Evolutionary conservation across 2,888 invertebrate genomes (phyloP), one percentile per base, ranked within the genome.

Genomic region (Epirrhoe tristata): DNA sequence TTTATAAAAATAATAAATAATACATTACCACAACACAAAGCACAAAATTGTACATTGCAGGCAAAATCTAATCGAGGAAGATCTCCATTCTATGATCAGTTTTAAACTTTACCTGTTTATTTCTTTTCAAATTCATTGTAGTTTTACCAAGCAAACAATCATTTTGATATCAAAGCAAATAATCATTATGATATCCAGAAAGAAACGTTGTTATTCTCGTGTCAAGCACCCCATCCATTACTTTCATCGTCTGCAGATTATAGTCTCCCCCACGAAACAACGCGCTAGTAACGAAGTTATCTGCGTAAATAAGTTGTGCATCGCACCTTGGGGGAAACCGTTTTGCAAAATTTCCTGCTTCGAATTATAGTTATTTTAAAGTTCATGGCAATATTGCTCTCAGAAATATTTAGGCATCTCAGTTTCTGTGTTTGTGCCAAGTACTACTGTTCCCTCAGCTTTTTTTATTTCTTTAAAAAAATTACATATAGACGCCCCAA

Each of bases 191-290:
- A 10, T 39, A 46, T 46, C 46, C 6, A 14, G 39, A 5, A 39
- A 2, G 14, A 46, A 46, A 46, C 46, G 6, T 14, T 10, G 14
- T n/a, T 24, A 24, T 24, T 24, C 48, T 48, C n/a, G 43, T n/a
- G 24, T 24, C 39, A 43, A n/a, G 50, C 14, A 58, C 34, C 58
- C 52, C 24, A 52, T 61, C 59, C 63, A 58, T 55, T 51, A 63
- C 54, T 66, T 61, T 71, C 73, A 69, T 68, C 70, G 66, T 58
- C 52, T 67, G 55, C 31, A 14, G 56, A 57, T 64, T 64, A 66
- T 6, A 17, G 57, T 34, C 36, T 52, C 67, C 71, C 73, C 69
- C 69, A 14, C 58, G 57, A 57, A 60, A 60, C 64, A 67, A 67
- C 67, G 63, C 62, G 60, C 53, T 64, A 58, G 56, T 58, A 58